Base-by-base conservation (phyloP, 2,113 vertebrate species). In the Platichthys flesus region DNA sequence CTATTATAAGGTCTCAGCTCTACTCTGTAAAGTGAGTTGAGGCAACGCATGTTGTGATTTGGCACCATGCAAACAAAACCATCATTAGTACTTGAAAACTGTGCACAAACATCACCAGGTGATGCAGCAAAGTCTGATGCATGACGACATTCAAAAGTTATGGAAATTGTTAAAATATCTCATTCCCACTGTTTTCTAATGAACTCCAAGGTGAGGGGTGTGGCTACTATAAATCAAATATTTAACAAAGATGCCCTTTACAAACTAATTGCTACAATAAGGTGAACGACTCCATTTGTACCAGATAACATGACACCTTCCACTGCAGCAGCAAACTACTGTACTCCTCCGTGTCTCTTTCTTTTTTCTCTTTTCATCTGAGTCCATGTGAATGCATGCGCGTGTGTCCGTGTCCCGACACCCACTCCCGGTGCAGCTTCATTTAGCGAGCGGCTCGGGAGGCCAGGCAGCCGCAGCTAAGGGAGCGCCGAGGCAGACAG, bases 371-470 rank as follows among this genome's bases (percentile, higher is more conserved):
- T 71, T 49, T 71, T 37, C 8, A n/a, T 65, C 3, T 2, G 26
- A 8, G 26, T 26, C 52, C 56, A 16, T 66, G 52, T 68, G 74
- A 28, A 23, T 42, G 63, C 16, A 51, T 60, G 58, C 51, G 42
- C 47, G 42, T 47, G 55, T 55, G 14, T 58, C 54, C 20, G 26
- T 71, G 64, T 63, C 23, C 31, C 31, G 52, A 79, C 58, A 78
- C 55, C 37, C 68, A 71, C 77, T 68, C 59, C 66, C 67, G 56
- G 55, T 71, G 78, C 74, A 71, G 85, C 70, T 87, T 87, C 85
- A 90, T 91, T 90, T 83, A 89, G 80, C 85, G 69, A 35, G 31
- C 60, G 68, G 74, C 72, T 82, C 20, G 31, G 73, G 71, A 20
- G 77, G 67, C 80, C 74, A 65, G 73, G 65, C 68, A 73, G 71